phyloP scores from a whole-genome alignment of 2,888 invertebrate species.

The Galerucella nymphaeae region DNA sequence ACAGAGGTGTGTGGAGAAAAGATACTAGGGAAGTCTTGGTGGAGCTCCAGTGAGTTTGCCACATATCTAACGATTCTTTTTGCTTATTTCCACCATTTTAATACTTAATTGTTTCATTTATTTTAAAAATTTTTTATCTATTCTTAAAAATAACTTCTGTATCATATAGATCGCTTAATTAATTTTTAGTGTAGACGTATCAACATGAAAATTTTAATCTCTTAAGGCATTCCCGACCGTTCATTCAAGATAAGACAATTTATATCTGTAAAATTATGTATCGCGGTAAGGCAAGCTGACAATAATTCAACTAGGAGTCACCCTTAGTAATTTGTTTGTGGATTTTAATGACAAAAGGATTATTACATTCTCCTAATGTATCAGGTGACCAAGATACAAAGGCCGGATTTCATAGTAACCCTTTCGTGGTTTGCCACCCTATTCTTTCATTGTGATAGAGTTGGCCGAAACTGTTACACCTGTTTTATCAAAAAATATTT shows the following conservation, averaged over 20 bases:
- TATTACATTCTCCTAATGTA: slow-evolving; percentile 51
- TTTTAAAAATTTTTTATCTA: too few relatives aligned
- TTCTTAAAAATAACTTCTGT: background rate
- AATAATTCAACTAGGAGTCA: slow-evolving; percentile 42
- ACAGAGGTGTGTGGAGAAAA: too few relatives aligned
- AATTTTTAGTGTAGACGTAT: slow-evolving; percentile 3
- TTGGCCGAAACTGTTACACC: slow-evolving; percentile 1
- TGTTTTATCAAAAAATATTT: background rate
- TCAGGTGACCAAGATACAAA: slow-evolving; percentile 52
- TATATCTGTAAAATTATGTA: slow-evolving; percentile 39
- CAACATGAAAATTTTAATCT: slow-evolving; percentile 5
- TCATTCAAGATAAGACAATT: slow-evolving; percentile 38
- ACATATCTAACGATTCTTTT: too few relatives aligned
- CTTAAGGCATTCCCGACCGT: slow-evolving; percentile 17
- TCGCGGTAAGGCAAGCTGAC: slow-evolving; percentile 38
- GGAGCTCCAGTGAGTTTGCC: too few relatives aligned
- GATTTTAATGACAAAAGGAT: slow-evolving; percentile 52
- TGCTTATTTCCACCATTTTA: too few relatives aligned
- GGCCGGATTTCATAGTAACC: slow-evolving; percentile 51
- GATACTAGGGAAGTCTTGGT: too few relatives aligned
- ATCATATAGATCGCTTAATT: background rate
- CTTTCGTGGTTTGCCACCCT: slow-evolving; percentile 42
- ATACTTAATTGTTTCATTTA: too few relatives aligned
- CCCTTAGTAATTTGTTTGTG: slow-evolving; percentile 50
- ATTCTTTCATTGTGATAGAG: slow-evolving; percentile 28